Evolutionary conservation across 2,888 invertebrate species (phyloP).

Genomic region (Hyposoter dolosus): DNA sequence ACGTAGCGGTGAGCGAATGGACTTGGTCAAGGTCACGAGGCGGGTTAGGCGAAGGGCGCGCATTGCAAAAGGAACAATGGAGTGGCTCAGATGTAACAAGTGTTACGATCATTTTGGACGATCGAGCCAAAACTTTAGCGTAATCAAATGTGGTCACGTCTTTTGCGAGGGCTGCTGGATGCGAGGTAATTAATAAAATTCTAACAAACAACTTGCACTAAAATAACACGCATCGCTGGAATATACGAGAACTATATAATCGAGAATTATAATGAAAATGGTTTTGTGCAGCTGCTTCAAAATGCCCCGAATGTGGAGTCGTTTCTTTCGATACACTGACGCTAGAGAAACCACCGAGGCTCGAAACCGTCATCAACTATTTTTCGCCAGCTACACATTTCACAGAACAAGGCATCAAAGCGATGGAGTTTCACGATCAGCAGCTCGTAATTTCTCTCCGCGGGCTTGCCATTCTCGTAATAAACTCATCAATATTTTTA

Average conservation of each 20-base stretch:
- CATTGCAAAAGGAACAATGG: conserved; percentile 35
- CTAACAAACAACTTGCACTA: not conserved
- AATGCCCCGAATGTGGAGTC: conserved; percentile 43
- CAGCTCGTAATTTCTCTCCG: conserved; percentile 39
- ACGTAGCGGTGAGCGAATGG: not conserved
- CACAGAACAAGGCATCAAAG: conserved; percentile 16
- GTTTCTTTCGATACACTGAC: not conserved
- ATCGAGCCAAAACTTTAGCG: conserved; percentile 20
- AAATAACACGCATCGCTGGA: not conserved
- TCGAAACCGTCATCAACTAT: conserved; percentile 50
- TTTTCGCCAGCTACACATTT: conserved; percentile 30
- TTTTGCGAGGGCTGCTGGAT: conserved; percentile 41
- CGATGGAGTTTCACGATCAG: conserved; percentile 46
- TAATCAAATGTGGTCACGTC: conserved; percentile 60
- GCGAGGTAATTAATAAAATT: not conserved
- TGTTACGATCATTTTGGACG: conserved; percentile 31
- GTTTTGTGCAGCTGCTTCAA: conserved; percentile 20
- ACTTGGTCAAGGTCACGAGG: not conserved
- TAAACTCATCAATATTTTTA: not conserved
- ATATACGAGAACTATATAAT: not conserved
- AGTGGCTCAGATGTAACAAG: conserved; percentile 60
- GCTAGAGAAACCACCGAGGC: conserved; percentile 48
- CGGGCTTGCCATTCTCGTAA: conserved; percentile 18
- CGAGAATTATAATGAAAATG: too few relatives aligned
- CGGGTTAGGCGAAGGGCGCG: too few relatives aligned